Conservation (phyloP, 2,888 invertebrate species). For the Drosophila cyrtoloma region DNA sequence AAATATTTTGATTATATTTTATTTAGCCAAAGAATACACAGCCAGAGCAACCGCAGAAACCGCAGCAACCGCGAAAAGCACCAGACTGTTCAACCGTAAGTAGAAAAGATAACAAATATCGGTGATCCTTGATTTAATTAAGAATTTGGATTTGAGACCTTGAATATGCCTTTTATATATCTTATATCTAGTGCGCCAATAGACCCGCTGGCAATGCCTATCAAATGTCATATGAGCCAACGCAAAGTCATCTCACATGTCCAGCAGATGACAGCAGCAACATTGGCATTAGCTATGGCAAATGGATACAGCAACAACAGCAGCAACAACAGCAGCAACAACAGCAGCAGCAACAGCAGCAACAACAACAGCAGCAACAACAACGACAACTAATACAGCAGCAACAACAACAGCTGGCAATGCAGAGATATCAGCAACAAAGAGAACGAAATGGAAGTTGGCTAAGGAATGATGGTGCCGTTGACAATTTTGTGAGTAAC, state of each 20-base stretch:
- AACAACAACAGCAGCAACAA: slow-evolving; percentile 27
- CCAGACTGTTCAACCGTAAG: slow-evolving; percentile 9
- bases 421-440: neutral
- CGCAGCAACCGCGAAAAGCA: neutral
- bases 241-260: neutral
- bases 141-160: neutral
- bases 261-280: slow-evolving; percentile 2
- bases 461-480: slow-evolving; percentile 5
- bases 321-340: neutral
- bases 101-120: neutral
- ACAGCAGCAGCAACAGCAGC: slow-evolving; percentile 29
- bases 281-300: slow-evolving; percentile 22
- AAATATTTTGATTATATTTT: neutral
- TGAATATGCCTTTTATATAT: neutral
- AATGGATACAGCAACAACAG: slow-evolving; percentile 20
- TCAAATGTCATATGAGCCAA: neutral
- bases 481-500: slow-evolving; percentile 40
- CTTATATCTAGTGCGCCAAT: neutral
- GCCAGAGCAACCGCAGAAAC: neutral
- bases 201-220: neutral
- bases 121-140: neutral
- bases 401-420: neutral
- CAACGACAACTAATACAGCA: slow-evolving; percentile 22
- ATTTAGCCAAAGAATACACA: neutral
- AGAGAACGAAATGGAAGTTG: neutral